phyloP scores from a whole-genome alignment of 2,113 vertebrate species.

The Malurus alboscapulatus region DNA sequence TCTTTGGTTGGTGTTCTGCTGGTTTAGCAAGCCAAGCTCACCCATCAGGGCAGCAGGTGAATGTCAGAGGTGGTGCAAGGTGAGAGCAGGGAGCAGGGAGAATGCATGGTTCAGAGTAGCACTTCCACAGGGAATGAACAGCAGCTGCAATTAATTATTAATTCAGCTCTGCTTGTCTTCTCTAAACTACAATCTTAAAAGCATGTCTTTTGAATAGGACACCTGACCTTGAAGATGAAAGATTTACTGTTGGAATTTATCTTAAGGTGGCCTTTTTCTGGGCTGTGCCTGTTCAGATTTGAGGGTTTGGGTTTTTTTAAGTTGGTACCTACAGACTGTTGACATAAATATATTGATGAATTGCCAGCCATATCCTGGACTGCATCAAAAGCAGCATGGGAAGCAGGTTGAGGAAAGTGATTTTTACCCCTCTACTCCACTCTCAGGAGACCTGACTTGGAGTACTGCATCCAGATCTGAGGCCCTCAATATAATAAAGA shows the following conservation, averaged over 20 bases:
- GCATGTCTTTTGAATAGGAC: neutral
- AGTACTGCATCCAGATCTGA: neutral
- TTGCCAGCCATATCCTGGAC: neutral
- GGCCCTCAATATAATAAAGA: neutral
- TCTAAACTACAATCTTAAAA: neutral
- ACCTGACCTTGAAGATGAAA: neutral
- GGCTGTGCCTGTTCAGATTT: neutral
- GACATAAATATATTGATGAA: neutral
- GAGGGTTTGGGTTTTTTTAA: neutral
- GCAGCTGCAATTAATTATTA: constrained; percentile 18
- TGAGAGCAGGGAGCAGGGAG: neutral
- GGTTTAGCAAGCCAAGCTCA: neutral
- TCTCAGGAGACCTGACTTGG: neutral
- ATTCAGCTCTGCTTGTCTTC: neutral
- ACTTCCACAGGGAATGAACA: neutral
- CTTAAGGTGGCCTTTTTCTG: neutral
- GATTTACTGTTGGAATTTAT: neutral
- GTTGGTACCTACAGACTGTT: neutral
- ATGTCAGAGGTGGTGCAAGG: neutral
- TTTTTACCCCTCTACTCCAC: neutral
- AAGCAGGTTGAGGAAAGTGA: neutral
- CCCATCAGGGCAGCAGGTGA: neutral
- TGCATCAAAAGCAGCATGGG: neutral
- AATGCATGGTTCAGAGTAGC: neutral
- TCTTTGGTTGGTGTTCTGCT: neutral